Base-by-base conservation (phyloP, 2,113 vertebrate species). In the Sturnus vulgaris region DNA sequence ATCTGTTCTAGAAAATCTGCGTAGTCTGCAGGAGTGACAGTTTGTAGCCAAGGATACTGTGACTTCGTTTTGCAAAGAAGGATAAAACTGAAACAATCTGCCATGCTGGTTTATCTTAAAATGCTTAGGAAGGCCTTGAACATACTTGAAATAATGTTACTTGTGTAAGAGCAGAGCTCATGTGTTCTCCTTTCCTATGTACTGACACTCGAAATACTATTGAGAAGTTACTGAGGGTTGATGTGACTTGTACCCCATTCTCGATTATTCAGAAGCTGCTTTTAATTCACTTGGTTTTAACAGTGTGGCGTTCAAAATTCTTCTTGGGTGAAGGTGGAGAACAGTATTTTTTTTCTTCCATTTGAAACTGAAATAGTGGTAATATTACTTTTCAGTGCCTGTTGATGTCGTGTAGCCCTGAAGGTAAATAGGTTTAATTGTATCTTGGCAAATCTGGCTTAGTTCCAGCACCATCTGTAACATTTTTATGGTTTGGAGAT, bases 1-100 rank as follows among this genome's bases (percentile, higher is more conserved):
- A 95, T 96, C 83, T 91, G 47, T 57, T 71, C 24, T 55, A 90
- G 90, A 90, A 97, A 97, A 93, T 80, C 75, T 77, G 64, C 2
- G 0, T 87, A 49, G 82, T 90, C 39, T 92, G 52, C 75, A n/a
- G 82, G 82, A 94, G 73, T 8, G 30, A 87, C 33, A 50, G 18
- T 80, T 69, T 96, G 79, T 77, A 94, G 78, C 77, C 65, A 91
- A 83, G 88, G 91, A 86, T 66, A 22, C 59, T 77, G n/a, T 53
- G 85, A 71, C 60, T 96, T 94, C 88, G 78, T 96, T 40, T 77
- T 56, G 53, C 56, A 84, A 80, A 35, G 91, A 83, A 73, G 72
- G 71, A 66, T 79, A 88, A 95, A 93, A 55, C 52, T 63, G 63
- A 87, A 95, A 83, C 27, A 14, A 30, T 86, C 72, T 89, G 20